Evolutionary conservation across 2,888 invertebrate genomes (phyloP).

Genomic region (Drosophila nr. perissopoda): DNA sequence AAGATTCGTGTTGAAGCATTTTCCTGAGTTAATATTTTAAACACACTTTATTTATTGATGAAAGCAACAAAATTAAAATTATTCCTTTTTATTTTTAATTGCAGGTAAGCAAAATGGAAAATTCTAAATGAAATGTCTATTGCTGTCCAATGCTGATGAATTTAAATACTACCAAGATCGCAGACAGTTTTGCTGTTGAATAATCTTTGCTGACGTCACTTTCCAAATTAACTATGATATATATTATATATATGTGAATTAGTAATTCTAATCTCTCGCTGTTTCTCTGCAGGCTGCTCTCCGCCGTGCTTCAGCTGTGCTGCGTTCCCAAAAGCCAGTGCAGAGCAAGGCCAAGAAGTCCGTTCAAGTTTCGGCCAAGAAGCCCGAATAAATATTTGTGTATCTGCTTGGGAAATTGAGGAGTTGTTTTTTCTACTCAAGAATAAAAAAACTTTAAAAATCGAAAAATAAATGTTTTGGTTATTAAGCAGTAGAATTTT

Average conservation of each 20-base stretch:
- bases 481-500: constrained; percentile 16
- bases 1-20: constrained; percentile 81
- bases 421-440: constrained; percentile 74
- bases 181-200: constrained; percentile 39
- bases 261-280: background rate
- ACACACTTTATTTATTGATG: background rate
- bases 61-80: constrained; percentile 16
- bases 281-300: constrained; percentile 91
- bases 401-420: constrained; percentile 48
- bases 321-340: constrained; percentile 95
- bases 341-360: constrained; percentile 92
- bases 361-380: constrained; percentile 87
- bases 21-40: constrained; percentile 60
- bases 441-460: constrained; percentile 66
- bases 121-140: background rate
- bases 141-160: constrained; percentile 31
- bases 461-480: constrained; percentile 27
- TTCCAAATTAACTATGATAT: background rate
- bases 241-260: background rate
- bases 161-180: constrained; percentile 51
- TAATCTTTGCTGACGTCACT: constrained; percentile 24
- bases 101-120: constrained; percentile 42
- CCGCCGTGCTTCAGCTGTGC: constrained; percentile 96
- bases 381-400: constrained; percentile 89
- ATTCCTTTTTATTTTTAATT: constrained; percentile 26